phyloP scores from a whole-genome alignment of 2,113 vertebrate genomes.

The Tupaia tana region DNA sequence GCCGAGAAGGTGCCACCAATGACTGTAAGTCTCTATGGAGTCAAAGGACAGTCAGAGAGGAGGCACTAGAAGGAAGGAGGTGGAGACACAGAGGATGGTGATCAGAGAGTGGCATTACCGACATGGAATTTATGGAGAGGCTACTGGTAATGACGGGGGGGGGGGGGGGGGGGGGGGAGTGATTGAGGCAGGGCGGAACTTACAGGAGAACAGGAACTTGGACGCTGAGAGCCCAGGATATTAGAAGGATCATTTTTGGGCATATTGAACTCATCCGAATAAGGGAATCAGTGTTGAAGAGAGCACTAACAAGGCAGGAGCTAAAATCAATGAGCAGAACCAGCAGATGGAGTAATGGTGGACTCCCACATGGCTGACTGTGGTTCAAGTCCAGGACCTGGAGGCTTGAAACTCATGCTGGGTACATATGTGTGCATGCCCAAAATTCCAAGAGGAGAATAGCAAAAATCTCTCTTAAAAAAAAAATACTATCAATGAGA shows the following conservation, averaged over 20 bases:
- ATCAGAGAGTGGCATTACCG: not conserved
- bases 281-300: not conserved
- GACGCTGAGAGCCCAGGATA: not conserved
- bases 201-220: not conserved
- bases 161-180: not conserved
- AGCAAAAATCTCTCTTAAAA: too few species aligned
- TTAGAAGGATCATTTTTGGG: not conserved
- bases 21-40: not conserved
- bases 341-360: too few species aligned
- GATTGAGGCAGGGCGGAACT: not conserved
- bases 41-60: too few species aligned
- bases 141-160: not conserved
- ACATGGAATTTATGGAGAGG: not conserved
- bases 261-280: not conserved
- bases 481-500: too few species aligned
- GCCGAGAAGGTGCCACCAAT: not conserved
- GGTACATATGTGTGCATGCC: too few species aligned
- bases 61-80: not conserved
- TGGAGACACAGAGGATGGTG: not conserved
- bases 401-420: too few species aligned
- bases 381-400: too few species aligned
- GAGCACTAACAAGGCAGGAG: not conserved
- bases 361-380: too few species aligned
- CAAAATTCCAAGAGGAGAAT: too few species aligned
- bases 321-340: not conserved